phyloP scores from a whole-genome alignment of 2,888 invertebrate genomes.

The Stenurella melanura region DNA sequence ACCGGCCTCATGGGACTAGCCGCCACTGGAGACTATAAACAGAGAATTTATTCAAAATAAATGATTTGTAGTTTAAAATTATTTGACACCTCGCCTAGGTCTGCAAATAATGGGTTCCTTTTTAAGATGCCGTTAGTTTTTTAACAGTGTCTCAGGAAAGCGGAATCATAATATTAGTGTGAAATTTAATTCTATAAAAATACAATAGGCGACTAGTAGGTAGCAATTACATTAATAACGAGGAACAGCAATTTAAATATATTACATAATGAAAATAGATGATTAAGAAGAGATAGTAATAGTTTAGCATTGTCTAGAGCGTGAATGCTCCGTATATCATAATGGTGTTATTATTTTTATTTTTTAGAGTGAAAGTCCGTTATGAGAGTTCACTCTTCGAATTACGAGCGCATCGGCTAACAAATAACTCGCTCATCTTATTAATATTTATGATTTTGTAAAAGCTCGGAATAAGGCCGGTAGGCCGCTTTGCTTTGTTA shows the following conservation, averaged over 20 bases:
- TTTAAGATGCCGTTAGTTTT: neutral
- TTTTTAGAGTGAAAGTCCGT: slow-evolving; percentile 52
- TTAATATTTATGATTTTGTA: slow-evolving; percentile 62
- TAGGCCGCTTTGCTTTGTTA: slow-evolving; percentile 61
- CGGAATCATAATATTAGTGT: slow-evolving; percentile 33
- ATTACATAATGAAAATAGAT: slow-evolving; percentile 50
- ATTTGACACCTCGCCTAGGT: no score
- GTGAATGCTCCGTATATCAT: slow-evolving; percentile 53
- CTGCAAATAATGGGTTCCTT: no score
- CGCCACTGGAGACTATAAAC: no score
- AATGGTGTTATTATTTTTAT: slow-evolving; percentile 50
- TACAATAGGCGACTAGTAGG: slow-evolving; percentile 18
- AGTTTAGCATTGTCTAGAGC: slow-evolving; percentile 57
- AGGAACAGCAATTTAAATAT: slow-evolving; percentile 56
- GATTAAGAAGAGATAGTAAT: slow-evolving; percentile 57
- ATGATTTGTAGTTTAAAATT: no score
- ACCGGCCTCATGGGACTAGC: no score
- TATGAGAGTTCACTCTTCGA: slow-evolving; percentile 43
- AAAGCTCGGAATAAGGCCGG: slow-evolving; percentile 50
- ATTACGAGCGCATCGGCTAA: slow-evolving; percentile 36
- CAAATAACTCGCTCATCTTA: slow-evolving; percentile 51
- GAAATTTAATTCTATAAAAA: slow-evolving; percentile 5
- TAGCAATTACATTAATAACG: slow-evolving; percentile 50
- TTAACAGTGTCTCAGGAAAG: slow-evolving; percentile 3
- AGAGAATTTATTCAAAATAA: no score